These are phyloP conservation scores for Leptinotarsa undecemlineata DNA, from an alignment of 1,140 invertebrate genomes.

Conservation along the genomic window DNA sequence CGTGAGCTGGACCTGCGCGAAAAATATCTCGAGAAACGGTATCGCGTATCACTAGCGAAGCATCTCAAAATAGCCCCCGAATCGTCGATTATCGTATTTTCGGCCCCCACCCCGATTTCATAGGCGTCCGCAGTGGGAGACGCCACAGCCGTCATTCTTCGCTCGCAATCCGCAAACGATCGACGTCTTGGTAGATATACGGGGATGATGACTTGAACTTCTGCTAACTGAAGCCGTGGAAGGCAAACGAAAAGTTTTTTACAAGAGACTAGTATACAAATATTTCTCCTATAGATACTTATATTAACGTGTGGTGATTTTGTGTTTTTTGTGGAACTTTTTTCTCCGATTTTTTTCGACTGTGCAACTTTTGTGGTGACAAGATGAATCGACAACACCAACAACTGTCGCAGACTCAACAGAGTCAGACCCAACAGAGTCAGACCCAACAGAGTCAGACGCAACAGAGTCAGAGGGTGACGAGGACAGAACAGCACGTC, in stretches of 20 bases:
- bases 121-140: slow-evolving; percentile 54
- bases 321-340: slow-evolving; percentile 47
- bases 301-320: slow-evolving; percentile 42
- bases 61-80: slow-evolving; percentile 45
- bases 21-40: neutral
- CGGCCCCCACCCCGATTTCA: slow-evolving; percentile 47
- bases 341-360: slow-evolving; percentile 42
- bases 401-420: slow-evolving; percentile 51
- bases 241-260: slow-evolving; percentile 49
- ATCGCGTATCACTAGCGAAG: slow-evolving; percentile 17
- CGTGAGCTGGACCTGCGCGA: slow-evolving; percentile 6
- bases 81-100: slow-evolving; percentile 40
- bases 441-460: slow-evolving; percentile 63
- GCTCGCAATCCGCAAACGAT: slow-evolving; percentile 83
- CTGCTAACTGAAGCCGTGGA: slow-evolving; percentile 72
- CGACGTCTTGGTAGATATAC: slow-evolving; percentile 80
- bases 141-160: slow-evolving; percentile 64
- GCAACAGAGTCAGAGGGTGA: slow-evolving; percentile 62
- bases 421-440: slow-evolving; percentile 57
- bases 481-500: slow-evolving; percentile 74
- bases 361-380: slow-evolving; percentile 53
- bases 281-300: slow-evolving; percentile 35
- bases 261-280: slow-evolving; percentile 37
- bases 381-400: slow-evolving; percentile 56
- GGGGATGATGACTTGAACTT: slow-evolving; percentile 83